Conservation (phyloP, 1,140 invertebrate species). For the Brachionus asplanchnoidis region DNA sequence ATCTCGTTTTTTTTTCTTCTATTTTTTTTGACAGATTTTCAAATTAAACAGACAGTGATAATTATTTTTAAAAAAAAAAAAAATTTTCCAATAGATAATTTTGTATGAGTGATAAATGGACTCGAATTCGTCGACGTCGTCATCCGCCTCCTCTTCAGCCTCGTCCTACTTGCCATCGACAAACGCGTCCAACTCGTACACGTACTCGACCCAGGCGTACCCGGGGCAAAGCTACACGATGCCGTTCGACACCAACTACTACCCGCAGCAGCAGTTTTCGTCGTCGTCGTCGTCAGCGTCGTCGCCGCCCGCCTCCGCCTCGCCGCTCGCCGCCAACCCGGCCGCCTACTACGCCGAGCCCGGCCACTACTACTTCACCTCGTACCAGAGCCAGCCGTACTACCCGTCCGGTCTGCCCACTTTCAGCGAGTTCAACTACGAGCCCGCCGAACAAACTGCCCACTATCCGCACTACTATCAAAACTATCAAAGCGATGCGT, state of each 20-base stretch:
- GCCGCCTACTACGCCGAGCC: not conserved
- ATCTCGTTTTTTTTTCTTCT: not conserved
- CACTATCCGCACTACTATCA: not conserved
- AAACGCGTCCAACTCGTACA: not conserved
- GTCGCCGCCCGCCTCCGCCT: not conserved
- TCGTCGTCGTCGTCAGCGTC: not conserved
- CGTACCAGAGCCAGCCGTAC: not conserved
- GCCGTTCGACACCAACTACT: not conserved
- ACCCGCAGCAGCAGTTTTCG: not conserved
- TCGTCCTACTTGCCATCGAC: not conserved
- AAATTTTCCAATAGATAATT: too few species aligned
- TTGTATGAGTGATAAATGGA: not conserved
- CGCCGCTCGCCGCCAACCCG: not conserved
- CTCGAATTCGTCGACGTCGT: not conserved
- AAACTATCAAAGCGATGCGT: not conserved
- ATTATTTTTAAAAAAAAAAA: not conserved
- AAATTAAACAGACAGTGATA: slow-evolving; percentile 26
- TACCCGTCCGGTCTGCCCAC: not conserved
- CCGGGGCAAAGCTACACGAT: not conserved
- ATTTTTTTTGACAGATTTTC: slow-evolving; percentile 17
- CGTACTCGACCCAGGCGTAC: not conserved
- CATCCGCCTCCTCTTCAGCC: not conserved
- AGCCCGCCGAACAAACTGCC: not conserved
- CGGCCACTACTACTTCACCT: not conserved
- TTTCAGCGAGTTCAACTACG: not conserved